These are phyloP conservation scores for Aplidium turbinatum DNA, from an alignment of 23 tunicate genomes.

Conservation along the genomic window DNA sequence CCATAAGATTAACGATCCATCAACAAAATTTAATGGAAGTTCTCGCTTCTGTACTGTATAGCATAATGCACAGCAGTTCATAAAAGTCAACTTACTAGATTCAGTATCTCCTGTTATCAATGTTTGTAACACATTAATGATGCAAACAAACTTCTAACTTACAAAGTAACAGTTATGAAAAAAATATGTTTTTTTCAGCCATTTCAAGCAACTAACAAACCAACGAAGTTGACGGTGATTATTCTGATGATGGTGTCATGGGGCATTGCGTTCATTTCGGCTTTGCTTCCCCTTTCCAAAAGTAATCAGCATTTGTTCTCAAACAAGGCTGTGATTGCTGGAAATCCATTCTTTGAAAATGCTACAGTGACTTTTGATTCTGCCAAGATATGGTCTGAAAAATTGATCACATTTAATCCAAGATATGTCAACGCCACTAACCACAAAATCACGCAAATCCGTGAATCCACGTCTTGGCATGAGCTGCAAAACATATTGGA, in stretches of 20 bases:
- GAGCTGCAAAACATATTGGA: too few relatives aligned
- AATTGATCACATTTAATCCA: slow-evolving; percentile 16
- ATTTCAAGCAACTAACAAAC: slow-evolving; percentile 30
- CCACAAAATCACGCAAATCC: background rate
- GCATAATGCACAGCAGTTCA: too few relatives aligned
- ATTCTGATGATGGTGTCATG: slow-evolving; percentile 11
- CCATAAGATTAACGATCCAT: too few relatives aligned
- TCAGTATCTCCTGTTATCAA: too few relatives aligned
- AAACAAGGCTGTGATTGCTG: slow-evolving; percentile 17
- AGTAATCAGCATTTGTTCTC: slow-evolving; percentile 10
- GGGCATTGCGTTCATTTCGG: slow-evolving; percentile 13
- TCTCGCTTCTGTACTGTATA: too few relatives aligned
- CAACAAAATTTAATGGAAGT: too few relatives aligned
- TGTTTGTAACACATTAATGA: too few relatives aligned
- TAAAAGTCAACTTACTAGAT: too few relatives aligned
- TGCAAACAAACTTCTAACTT: too few relatives aligned
- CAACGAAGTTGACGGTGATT: slow-evolving; percentile 3
- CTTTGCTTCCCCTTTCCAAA: slow-evolving; percentile 35
- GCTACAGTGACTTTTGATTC: slow-evolving; percentile 21
- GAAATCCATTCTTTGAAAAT: slow-evolving; percentile 30
- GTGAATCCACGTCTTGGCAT: slow-evolving; percentile 4
- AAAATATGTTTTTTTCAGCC: slow-evolving; percentile 48
- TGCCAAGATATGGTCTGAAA: slow-evolving; percentile 28
- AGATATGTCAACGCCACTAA: background rate
- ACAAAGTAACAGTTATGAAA: too few relatives aligned